These are phyloP conservation scores for Norana najaformis DNA, from an alignment of 2,888 invertebrate genomes.

Conservation along the genomic window DNA sequence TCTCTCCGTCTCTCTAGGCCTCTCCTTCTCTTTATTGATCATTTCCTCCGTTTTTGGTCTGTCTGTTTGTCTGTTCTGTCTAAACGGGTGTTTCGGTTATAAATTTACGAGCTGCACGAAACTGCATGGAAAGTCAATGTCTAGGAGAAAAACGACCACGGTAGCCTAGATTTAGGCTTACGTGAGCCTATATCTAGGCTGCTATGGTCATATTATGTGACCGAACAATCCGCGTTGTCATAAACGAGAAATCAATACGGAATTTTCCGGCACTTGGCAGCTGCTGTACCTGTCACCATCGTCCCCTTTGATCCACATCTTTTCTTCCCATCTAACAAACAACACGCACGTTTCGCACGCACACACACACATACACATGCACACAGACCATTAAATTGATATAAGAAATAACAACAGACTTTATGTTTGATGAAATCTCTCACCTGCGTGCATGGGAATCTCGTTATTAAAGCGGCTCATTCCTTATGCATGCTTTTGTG, in stretches of 20 bases:
- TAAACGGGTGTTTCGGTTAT: background rate
- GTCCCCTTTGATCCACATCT: background rate
- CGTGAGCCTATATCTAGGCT: no score
- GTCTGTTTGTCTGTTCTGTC: no score
- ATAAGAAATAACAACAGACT: background rate
- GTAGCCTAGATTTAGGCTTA: background rate
- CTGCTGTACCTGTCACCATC: constrained; percentile 1
- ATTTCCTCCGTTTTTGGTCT: no score
- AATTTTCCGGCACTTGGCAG: background rate
- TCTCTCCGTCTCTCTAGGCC: no score
- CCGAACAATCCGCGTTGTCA: background rate
- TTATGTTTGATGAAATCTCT: background rate
- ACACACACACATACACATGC: background rate
- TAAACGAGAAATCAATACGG: background rate
- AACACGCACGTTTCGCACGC: background rate
- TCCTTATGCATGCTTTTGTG: background rate
- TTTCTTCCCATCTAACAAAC: background rate
- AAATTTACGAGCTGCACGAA: background rate
- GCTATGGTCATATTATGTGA: background rate
- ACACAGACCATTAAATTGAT: background rate
- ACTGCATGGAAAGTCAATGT: background rate
- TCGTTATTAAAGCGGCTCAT: background rate
- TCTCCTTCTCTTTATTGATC: no score
- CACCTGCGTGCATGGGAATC: background rate
- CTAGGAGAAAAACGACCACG: background rate